Evolutionary conservation across 2,888 invertebrate genomes (phyloP).

Genomic region (Eristalis tenax): DNA sequence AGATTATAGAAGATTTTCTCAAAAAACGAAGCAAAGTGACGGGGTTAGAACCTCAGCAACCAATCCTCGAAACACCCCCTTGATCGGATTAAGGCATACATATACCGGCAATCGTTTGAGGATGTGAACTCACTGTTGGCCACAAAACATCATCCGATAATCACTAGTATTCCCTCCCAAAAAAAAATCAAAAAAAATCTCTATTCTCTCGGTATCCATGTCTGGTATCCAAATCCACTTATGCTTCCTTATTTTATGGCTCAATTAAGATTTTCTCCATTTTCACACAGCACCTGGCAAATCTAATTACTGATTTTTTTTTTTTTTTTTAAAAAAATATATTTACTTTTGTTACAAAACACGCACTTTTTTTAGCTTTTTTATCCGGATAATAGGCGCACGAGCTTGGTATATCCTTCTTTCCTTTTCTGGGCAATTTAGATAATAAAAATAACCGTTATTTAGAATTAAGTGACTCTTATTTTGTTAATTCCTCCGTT

Average conservation of each 20-base stretch:
- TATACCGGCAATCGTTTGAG: neutral
- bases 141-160: neutral
- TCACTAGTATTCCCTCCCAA: neutral
- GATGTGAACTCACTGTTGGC: neutral
- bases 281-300: constrained; percentile 44
- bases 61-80: neutral
- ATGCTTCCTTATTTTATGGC: constrained; percentile 41
- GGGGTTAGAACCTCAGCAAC: neutral
- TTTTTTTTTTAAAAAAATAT: neutral
- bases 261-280: constrained; percentile 40
- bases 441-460: constrained; percentile 23
- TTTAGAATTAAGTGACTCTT: constrained; percentile 24
- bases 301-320: constrained; percentile 42
- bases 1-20: neutral
- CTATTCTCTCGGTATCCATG: constrained; percentile 35
- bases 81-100: neutral
- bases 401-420: constrained; percentile 40
- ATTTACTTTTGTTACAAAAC: constrained; percentile 13
- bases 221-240: constrained; percentile 45
- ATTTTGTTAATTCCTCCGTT: constrained; percentile 12
- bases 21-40: neutral
- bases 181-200: neutral
- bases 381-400: constrained; percentile 4
- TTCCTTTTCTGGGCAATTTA: constrained; percentile 47
- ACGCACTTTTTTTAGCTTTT: constrained; percentile 21